Percentiles rank a stretch among this genome's conserved stretches.
These are phyloP conservation scores for Taurulus bubalis DNA, from an alignment of 2,113 vertebrate species.

Conservation along the genomic window DNA sequence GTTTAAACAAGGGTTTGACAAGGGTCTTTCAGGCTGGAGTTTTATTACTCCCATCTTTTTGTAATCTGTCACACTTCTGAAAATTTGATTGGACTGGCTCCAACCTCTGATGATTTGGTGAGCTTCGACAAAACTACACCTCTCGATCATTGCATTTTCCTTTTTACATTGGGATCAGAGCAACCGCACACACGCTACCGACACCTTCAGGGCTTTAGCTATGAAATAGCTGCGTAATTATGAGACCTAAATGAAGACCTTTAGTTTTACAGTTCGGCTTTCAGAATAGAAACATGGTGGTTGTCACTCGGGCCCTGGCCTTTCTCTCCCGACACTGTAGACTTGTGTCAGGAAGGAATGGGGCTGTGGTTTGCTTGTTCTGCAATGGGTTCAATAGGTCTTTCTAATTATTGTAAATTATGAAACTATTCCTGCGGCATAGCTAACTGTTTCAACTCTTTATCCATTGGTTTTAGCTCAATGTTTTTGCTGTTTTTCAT, in stretches of 20 bases:
- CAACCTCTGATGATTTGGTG: slow-evolving; percentile 59
- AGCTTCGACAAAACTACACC: slow-evolving; percentile 9
- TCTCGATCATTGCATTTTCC: slow-evolving; percentile 48
- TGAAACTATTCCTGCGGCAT: neutral
- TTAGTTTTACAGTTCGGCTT: slow-evolving; percentile 9
- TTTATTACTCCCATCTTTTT: slow-evolving; percentile 57
- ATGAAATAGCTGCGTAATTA: slow-evolving; percentile 34
- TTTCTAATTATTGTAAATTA: neutral
- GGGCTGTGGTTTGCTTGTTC: slow-evolving; percentile 3
- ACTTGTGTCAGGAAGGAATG: slow-evolving; percentile 20
- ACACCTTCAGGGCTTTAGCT: slow-evolving; percentile 23
- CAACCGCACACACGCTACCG: slow-evolving; percentile 12
- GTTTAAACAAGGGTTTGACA: slow-evolving; percentile 5
- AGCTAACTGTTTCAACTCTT: neutral
- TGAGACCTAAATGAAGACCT: slow-evolving; percentile 25
- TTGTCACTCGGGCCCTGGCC: slow-evolving; percentile 45
- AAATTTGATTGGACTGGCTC: slow-evolving; percentile 60
- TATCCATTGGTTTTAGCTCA: neutral
- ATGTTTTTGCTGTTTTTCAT: neutral
- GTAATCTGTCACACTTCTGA: slow-evolving; percentile 63
- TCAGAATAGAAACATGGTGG: slow-evolving; percentile 32
- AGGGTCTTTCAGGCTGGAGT: slow-evolving; percentile 17
- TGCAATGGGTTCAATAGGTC: neutral
- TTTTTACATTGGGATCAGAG: slow-evolving; percentile 1
- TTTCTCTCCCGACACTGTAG: slow-evolving; percentile 24